Percentiles rank a stretch among this genome's conserved stretches.
Evolutionary conservation across 2,113 vertebrate species (phyloP).

Genomic region (Campylorhamphus procurvoides): DNA sequence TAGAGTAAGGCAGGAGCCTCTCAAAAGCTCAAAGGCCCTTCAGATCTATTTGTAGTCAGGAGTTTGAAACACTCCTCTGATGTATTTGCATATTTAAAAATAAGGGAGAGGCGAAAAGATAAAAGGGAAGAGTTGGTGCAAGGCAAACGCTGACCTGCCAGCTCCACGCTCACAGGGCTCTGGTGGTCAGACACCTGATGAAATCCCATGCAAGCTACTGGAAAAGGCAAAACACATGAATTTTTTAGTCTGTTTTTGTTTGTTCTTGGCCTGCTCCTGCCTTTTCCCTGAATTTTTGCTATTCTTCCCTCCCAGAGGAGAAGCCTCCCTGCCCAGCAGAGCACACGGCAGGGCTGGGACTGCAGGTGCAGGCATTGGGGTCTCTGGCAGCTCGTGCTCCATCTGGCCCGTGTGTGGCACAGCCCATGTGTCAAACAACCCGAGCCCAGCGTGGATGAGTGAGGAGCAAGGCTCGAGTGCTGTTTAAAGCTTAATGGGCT

Average conservation of each 20-base stretch:
- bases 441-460: background rate
- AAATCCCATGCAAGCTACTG: background rate
- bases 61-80: background rate
- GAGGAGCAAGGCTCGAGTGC: background rate
- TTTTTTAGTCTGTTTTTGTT: background rate
- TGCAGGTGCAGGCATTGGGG: rapidly evolving
- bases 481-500: background rate
- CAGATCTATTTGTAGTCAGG: constrained; percentile 3
- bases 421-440: background rate
- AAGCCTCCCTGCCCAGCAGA: background rate
- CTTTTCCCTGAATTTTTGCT: too few species aligned
- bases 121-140: background rate
- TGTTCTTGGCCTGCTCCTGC: background rate
- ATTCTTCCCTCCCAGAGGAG: background rate
- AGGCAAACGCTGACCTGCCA: background rate
- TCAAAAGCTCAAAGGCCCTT: constrained; percentile 18
- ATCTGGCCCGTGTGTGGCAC: rapidly evolving
- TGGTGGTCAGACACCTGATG: background rate
- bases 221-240: background rate
- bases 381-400: background rate
- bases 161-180: background rate
- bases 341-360: rapidly evolving
- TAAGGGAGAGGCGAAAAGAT: background rate
- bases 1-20: background rate
- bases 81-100: constrained; percentile 28